Conservation (phyloP, 2,888 invertebrate genomes). For the Cinara cedri region DNA sequence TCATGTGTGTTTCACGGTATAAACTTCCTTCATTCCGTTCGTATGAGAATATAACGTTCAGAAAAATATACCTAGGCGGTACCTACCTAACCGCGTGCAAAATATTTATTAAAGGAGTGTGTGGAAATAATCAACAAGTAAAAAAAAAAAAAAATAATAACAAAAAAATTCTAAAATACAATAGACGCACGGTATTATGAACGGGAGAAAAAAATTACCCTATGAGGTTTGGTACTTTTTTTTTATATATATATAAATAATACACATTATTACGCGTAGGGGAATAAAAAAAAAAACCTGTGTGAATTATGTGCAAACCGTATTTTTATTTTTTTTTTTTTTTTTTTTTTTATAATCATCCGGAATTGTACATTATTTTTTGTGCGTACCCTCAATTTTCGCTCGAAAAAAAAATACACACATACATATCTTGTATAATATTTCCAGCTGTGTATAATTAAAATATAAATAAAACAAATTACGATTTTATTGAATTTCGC, state of each 20-base stretch:
- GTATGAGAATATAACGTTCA: too few species aligned
- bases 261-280: neutral
- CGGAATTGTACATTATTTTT: neutral
- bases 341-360: constrained; percentile 15
- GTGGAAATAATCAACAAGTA: constrained; percentile 21
- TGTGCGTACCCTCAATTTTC: constrained; percentile 18
- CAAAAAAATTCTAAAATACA: neutral
- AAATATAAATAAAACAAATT: constrained; percentile 31
- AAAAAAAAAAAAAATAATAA: neutral
- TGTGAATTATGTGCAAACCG: constrained; percentile 32
- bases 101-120: constrained; percentile 13
- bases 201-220: constrained; percentile 34
- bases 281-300: constrained; percentile 16
- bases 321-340: constrained; percentile 29
- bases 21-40: too few species aligned
- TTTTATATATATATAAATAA: neutral
- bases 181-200: constrained; percentile 10
- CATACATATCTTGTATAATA: constrained; percentile 21
- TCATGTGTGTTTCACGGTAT: too few species aligned
- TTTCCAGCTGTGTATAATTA: constrained; percentile 26
- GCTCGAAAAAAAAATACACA: constrained; percentile 2
- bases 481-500: constrained; percentile 39
- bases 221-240: neutral
- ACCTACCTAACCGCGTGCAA: neutral
- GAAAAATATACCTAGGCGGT: neutral